phyloP scores from a whole-genome alignment of 2,888 invertebrate species.

The Caenorhabditis panamensis region DNA sequence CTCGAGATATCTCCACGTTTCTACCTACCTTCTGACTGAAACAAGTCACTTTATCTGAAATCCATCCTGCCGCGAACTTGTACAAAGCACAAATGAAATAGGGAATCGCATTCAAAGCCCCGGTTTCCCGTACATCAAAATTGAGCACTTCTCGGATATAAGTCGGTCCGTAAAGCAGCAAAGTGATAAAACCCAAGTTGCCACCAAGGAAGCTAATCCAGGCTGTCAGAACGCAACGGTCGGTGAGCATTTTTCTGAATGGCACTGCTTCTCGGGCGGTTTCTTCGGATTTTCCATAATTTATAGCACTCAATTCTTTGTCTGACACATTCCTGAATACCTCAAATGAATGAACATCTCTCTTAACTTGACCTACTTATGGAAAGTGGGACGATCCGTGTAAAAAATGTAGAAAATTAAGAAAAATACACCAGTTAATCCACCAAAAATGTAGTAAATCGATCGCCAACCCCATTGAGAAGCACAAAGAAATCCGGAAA shows the following conservation, averaged over 20 bases:
- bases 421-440: constrained; percentile 46
- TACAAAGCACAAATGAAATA: constrained; percentile 59
- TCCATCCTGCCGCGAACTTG: constrained; percentile 61
- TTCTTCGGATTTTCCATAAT: constrained; percentile 25
- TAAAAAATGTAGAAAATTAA: constrained; percentile 49
- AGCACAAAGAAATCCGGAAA: constrained; percentile 54
- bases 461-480: constrained; percentile 51
- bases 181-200: constrained; percentile 67
- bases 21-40: constrained; percentile 48
- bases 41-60: constrained; percentile 61
- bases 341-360: neutral
- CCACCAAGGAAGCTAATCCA: constrained; percentile 65
- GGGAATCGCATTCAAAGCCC: constrained; percentile 62
- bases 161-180: constrained; percentile 69
- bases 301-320: constrained; percentile 32
- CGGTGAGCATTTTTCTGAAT: constrained; percentile 54
- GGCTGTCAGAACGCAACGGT: constrained; percentile 34
- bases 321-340: constrained; percentile 49
- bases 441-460: constrained; percentile 51
- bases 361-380: constrained; percentile 30
- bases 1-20: too few species aligned
- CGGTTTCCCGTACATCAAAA: constrained; percentile 62
- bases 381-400: constrained; percentile 39
- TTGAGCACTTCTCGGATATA: constrained; percentile 65
- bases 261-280: constrained; percentile 49